These are phyloP conservation scores for Pachliopta kotzebuea DNA, from an alignment of 2,888 invertebrate species.

Conservation along the genomic window DNA sequence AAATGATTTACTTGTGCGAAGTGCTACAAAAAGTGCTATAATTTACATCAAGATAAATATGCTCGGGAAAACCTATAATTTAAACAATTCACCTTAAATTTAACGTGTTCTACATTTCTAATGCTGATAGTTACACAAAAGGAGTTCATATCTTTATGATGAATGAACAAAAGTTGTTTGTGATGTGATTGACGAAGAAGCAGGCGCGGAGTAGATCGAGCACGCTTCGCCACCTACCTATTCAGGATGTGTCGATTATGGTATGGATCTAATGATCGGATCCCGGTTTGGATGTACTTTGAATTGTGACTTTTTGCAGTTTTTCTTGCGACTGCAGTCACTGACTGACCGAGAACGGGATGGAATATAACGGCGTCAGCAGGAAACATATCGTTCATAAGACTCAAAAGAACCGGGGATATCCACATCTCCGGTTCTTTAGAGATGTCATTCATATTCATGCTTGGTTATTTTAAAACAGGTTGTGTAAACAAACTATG, in stretches of 20 bases:
- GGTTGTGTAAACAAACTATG: background rate
- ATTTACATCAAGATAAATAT: conserved; percentile 29
- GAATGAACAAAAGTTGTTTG: conserved; percentile 60
- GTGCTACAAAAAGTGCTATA: conserved; percentile 30
- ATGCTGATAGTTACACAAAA: conserved; percentile 1
- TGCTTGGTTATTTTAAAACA: conserved; percentile 6
- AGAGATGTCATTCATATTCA: conserved; percentile 25
- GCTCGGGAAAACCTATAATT: conserved; percentile 19
- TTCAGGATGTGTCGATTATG: conserved; percentile 77
- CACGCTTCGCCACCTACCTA: conserved; percentile 73
- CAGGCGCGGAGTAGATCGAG: conserved; percentile 46
- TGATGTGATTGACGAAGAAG: conserved; percentile 40
- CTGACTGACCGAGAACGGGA: conserved; percentile 61
- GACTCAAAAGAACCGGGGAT: conserved; percentile 34
- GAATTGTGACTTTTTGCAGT: conserved; percentile 64
- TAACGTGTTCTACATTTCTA: conserved; percentile 9
- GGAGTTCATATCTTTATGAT: conserved; percentile 40
- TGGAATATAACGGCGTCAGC: conserved; percentile 70
- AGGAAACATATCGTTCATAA: conserved; percentile 42
- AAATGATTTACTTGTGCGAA: conserved; percentile 30
- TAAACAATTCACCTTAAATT: conserved; percentile 21
- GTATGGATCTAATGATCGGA: conserved; percentile 74
- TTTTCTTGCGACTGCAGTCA: conserved; percentile 60
- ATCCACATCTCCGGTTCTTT: too few relatives aligned
- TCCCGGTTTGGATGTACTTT: conserved; percentile 64